Percentiles rank a stretch among this genome's conserved stretches.
These are phyloP conservation scores for Cabera pusaria DNA, from an alignment of 2,888 invertebrate species.

Conservation along the genomic window DNA sequence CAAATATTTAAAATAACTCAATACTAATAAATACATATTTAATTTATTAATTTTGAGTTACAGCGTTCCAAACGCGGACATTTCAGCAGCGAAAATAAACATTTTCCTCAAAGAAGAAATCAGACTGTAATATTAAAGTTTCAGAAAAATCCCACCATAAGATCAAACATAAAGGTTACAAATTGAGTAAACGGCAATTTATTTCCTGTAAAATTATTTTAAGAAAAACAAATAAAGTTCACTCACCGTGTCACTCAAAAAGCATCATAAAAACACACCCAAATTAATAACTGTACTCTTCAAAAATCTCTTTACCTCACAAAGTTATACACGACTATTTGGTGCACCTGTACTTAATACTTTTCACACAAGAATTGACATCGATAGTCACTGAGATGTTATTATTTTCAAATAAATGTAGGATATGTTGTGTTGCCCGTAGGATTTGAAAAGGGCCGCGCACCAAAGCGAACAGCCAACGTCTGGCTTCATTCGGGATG, in stretches of 20 bases:
- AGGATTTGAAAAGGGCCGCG: constrained; percentile 22
- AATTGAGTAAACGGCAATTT: no score
- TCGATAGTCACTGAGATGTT: constrained; percentile 17
- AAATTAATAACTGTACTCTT: constrained; percentile 2
- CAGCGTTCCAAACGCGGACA: not conserved
- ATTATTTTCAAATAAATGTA: constrained; percentile 19
- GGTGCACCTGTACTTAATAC: constrained; percentile 14
- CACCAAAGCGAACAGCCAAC: constrained; percentile 16
- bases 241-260: constrained; percentile 22
- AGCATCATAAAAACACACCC: constrained; percentile 18
- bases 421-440: not conserved
- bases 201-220: no score
- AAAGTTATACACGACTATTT: not conserved
- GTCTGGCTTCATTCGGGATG: constrained; percentile 26
- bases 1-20: no score
- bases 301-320: no score
- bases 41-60: not conserved
- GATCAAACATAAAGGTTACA: no score
- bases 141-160: no score
- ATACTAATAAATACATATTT: no score
- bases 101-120: not conserved
- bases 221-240: constrained; percentile 13
- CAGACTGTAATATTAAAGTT: no score
- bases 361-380: constrained; percentile 22
- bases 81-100: not conserved